Conservation (phyloP, 1,140 invertebrate species). For the Lordiphosa stackelbergi region DNA sequence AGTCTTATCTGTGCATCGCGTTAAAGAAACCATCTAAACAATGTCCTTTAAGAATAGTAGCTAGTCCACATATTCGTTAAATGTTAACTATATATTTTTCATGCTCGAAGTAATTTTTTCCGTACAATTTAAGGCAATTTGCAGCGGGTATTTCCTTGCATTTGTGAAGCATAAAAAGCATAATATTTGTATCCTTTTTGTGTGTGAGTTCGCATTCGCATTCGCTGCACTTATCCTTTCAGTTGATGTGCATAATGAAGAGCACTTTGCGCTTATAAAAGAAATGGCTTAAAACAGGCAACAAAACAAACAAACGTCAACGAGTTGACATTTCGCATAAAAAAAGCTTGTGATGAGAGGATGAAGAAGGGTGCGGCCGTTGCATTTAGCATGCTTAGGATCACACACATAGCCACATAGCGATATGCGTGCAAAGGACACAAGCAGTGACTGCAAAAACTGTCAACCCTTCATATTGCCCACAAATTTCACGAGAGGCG, state of each 20-base stretch:
- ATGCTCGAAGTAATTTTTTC: background rate
- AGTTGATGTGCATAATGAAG: conserved; percentile 75
- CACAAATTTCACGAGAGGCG: conserved; percentile 17
- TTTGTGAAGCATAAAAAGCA: conserved; percentile 49
- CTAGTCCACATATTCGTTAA: background rate
- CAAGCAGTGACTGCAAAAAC: conserved; percentile 60
- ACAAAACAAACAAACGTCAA: conserved; percentile 51
- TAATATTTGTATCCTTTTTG: conserved; percentile 6
- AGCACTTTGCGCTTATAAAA: conserved; percentile 76
- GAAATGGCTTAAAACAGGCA: conserved; percentile 64
- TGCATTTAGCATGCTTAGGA: conserved; percentile 62
- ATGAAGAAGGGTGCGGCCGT: conserved; percentile 7
- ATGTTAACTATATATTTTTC: background rate
- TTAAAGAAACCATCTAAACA: too few relatives aligned
- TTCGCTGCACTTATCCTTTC: conserved; percentile 57
- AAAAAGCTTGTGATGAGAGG: conserved; percentile 14
- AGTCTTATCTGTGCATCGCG: too few relatives aligned
- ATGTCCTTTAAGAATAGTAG: too few relatives aligned
- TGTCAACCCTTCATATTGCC: conserved; percentile 24
- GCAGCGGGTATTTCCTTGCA: conserved; percentile 31
- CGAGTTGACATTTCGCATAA: conserved; percentile 33
- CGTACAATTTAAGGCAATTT: conserved; percentile 46
- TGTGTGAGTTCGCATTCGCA: conserved; percentile 18
- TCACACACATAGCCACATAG: conserved; percentile 17
- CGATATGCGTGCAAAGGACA: conserved; percentile 52